Percentiles rank a stretch among this genome's conserved stretches.
Conservation (phyloP, 2,888 invertebrate species). For the Scrobipalpa atriplicella region DNA sequence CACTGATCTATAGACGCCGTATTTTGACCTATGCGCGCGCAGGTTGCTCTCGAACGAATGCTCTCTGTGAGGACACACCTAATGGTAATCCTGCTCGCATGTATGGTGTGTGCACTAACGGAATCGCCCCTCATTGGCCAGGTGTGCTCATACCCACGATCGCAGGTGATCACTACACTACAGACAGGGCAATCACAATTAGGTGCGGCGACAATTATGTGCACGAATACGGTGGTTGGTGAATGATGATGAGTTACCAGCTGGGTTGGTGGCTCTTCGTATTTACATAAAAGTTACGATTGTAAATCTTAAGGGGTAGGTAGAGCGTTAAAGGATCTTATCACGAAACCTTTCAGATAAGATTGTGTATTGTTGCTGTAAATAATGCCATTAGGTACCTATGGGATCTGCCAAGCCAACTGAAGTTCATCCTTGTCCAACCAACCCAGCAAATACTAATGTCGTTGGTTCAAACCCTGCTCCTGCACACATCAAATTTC, state of each 20-base stretch:
- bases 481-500: too few species aligned
- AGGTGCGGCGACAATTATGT: slow-evolving; percentile 7
- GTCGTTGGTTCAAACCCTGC: too few species aligned
- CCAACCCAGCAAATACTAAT: too few species aligned
- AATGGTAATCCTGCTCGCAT: background rate
- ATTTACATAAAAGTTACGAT: background rate
- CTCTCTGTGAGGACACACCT: background rate
- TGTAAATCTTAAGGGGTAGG: too few species aligned
- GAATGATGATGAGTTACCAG: background rate
- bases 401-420: too few species aligned
- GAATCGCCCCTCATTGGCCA: slow-evolving; percentile 1
- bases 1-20: too few species aligned
- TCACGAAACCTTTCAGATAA: too few species aligned
- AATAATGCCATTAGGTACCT: too few species aligned
- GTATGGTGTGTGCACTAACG: background rate
- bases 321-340: too few species aligned
- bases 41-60: background rate
- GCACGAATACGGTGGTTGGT: background rate
- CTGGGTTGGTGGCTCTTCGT: background rate
- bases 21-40: too few species aligned
- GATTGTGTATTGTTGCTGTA: too few species aligned
- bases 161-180: background rate
- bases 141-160: background rate
- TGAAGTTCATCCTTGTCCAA: too few species aligned
- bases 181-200: background rate